phyloP scores from a whole-genome alignment of 2,797 vertebrate species.

The Danionella dracula region DNA sequence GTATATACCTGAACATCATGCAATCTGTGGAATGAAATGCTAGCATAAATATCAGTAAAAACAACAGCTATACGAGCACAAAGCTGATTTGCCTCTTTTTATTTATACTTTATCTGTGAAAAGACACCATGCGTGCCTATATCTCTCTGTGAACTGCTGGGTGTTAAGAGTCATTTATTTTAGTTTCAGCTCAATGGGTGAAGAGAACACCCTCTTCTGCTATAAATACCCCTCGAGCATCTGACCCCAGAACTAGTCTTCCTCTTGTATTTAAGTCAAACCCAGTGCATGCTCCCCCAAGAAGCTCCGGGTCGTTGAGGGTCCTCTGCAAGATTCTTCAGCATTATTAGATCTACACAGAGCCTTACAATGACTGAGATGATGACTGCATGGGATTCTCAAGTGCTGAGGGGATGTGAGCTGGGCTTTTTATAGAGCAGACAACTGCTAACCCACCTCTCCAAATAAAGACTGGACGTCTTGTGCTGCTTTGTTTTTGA shows the following conservation, averaged over 20 bases:
- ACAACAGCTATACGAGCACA: too few relatives aligned
- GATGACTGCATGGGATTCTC: conserved; percentile 18
- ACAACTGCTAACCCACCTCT: conserved; percentile 45
- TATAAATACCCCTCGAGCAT: conserved; percentile 54
- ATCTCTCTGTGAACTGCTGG: conserved; percentile 41
- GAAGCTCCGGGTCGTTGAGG: neutral
- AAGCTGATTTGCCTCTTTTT: too few relatives aligned
- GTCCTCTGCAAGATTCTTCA: neutral
- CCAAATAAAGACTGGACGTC: conserved; percentile 48
- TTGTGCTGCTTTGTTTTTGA: conserved; percentile 26
- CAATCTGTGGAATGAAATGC: too few relatives aligned
- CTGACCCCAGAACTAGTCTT: conserved; percentile 22
- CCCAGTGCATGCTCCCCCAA: conserved; percentile 21
- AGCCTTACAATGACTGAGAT: conserved; percentile 21
- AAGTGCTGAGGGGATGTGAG: conserved; percentile 36
- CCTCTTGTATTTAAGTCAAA: conserved; percentile 26
- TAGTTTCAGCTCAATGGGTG: conserved; percentile 35
- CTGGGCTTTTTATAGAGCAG: conserved; percentile 49
- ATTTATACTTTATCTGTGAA: too few relatives aligned
- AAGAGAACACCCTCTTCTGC: conserved; percentile 44
- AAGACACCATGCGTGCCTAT: too few relatives aligned
- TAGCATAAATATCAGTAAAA: too few relatives aligned
- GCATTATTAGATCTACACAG: conserved; percentile 4
- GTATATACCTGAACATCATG: too few relatives aligned
- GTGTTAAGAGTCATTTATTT: conserved; percentile 53